Base-by-base conservation (phyloP, 2,888 invertebrate species). In the Ochlodes sylvanus region DNA sequence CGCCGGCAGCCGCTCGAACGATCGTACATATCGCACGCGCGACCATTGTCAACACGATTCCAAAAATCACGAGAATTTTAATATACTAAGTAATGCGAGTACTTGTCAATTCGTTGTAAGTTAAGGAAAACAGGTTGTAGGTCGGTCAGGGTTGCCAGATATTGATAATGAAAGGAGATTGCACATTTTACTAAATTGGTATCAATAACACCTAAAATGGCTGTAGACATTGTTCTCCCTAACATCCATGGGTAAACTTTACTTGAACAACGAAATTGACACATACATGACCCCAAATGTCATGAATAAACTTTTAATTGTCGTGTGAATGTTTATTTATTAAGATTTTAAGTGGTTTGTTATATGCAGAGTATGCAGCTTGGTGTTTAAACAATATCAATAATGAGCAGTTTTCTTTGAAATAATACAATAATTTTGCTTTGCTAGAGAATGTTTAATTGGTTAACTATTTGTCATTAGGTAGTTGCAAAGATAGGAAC, bases 121-220 rank as follows among this genome's bases (percentile, higher is more conserved):
- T 17, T 63, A 54, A 58, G 56, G 41, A 41, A 65, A 58, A 10
- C 47, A 41, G 19, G 41, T 65, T 42, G 19, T 15, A 60, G 32
- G 52, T 52, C 21, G 27, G 15, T 41, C 66, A 54, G 66, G 66
- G 66, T 66, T 66, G 66, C 60, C 66, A 60, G 65, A 42, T 10
- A 47, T 19, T 10, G 10, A 9, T 34, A 7, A 54, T 6, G 27
- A 54, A 50, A 54, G 52, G 52, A 54, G 27, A 32, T 54, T 32
- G 54, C 27, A 32, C 54, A 54, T 32, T 38, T 38, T 38, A 6
- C 19, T 19, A 50, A 19, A 10, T 47, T 47, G 50, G n/a, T n/a
- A n/a, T 14, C 14, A 10, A 9, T 17, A 7, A 44, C 2, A n/a
- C 10, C 3, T 47, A 17, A 17, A 17, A 9, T 17, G 15, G 15